Evolutionary conservation across 2,888 invertebrate genomes (phyloP).

Genomic region (Rhagonycha lutea): DNA sequence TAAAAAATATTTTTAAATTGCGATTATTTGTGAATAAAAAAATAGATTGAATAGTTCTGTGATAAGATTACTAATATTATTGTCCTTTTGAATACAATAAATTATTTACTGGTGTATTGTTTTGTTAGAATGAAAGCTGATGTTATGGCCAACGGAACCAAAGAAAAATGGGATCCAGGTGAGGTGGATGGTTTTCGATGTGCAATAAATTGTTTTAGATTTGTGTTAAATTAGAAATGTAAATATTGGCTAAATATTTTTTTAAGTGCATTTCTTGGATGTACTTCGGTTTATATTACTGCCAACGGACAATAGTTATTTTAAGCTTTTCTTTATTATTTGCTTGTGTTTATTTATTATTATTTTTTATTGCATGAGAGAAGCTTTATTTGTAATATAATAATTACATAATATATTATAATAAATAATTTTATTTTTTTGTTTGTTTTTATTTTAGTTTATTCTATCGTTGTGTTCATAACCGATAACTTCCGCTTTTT

Average conservation of each 20-base stretch:
- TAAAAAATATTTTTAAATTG: not conserved
- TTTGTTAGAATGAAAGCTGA: slow-evolving; percentile 60
- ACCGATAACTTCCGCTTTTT: not conserved
- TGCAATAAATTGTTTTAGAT: not conserved
- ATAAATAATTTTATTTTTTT: not conserved
- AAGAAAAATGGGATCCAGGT: slow-evolving; percentile 66
- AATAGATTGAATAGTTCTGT: not conserved
- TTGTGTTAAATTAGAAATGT: not conserved
- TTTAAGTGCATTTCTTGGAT: not conserved
- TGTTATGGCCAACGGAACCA: slow-evolving; percentile 61
- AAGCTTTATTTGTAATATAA: not conserved
- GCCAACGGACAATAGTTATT: not conserved
- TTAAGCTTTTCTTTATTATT: not conserved
- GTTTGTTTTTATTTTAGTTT: not conserved
- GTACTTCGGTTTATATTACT: too few relatives aligned
- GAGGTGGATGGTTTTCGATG: slow-evolving; percentile 39
- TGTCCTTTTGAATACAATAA: not conserved
- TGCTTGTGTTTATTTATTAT: not conserved
- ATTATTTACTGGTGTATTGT: slow-evolving; percentile 10
- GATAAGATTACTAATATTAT: not conserved
- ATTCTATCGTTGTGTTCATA: not conserved
- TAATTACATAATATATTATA: not conserved
- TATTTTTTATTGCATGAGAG: not conserved
- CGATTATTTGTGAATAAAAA: not conserved
- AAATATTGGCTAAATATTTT: not conserved